Base-by-base conservation (phyloP, 2,888 invertebrate species). In the Hirtodrosophila trivittata region DNA sequence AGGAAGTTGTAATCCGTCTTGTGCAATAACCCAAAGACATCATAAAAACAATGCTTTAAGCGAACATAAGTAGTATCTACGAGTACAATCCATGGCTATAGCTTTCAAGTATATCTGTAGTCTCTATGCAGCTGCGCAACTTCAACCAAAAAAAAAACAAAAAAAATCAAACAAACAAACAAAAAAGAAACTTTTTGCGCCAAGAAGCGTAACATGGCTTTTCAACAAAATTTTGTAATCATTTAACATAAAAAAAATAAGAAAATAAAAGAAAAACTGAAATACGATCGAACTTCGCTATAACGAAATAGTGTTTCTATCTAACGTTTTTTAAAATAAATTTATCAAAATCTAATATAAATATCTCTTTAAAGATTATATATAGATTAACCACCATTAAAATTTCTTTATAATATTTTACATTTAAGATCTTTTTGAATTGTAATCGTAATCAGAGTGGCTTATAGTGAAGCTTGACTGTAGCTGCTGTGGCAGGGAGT, bases 141-240 rank as follows among this genome's bases (percentile, higher is more conserved):
- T 41, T 42, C 39, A 28, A 14, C 14, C 18, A 37, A 55, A 51
- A 39, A 51, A 25, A 57, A 50, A 50, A 9, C 63, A 59, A 42
- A 35, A 43, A 55, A 51, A 39, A 51, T 9, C 10, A 21, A 21
- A 25, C 52, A 46, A 50, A 9, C 63, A 59, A 46, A 30, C 39
- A 65, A 59, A 85, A 85, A 77, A 85, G 66, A 85, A 75, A 75
- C 82, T 82, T 76, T 82, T 82, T 82, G 81, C 69, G 87, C 82
- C 80, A 52, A 82, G 86, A 86, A 82, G 82, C 82, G 82, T 82
- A 86, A 82, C 82, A 82, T 82, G 64, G 76, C 75, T 86, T 86
- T 82, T 82, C 80, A 86, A 78, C 86, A 70, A 82, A 78, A 86
- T 82, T 85, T 82, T 82, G 82, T 82, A 82, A 82, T 82, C 82